These are phyloP conservation scores for Diabrotica balteata DNA, from an alignment of 2,888 invertebrate genomes.

Conservation along the genomic window DNA sequence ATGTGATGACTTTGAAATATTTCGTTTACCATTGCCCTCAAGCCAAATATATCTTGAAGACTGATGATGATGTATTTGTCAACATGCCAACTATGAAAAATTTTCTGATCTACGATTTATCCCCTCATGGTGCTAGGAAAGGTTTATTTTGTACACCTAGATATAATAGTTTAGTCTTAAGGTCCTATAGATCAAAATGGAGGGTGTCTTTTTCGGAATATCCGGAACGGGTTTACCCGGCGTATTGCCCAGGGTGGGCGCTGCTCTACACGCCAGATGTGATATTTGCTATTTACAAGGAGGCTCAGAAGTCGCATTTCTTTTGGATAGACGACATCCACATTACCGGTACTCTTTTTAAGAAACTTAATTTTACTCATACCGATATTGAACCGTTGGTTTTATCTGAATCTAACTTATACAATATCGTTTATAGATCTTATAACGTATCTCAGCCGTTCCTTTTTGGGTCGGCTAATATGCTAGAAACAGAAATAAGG, in stretches of 20 bases:
- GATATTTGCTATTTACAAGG: conserved; percentile 60
- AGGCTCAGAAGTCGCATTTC: conserved; percentile 66
- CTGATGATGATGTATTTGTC: conserved; percentile 81
- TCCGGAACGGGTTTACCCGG: conserved; percentile 69
- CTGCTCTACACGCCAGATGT: conserved; percentile 68
- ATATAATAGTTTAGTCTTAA: conserved; percentile 37
- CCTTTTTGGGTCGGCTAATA: conserved; percentile 65
- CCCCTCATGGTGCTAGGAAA: conserved; percentile 67
- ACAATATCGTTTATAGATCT: conserved; percentile 33
- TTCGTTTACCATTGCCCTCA: conserved; percentile 72
- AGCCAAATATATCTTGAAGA: conserved; percentile 73
- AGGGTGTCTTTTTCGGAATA: conserved; percentile 74
- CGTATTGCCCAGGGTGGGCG: conserved; percentile 77
- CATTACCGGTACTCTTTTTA: conserved; percentile 70
- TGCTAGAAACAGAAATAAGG: conserved; percentile 61
- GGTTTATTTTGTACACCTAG: conserved; percentile 70
- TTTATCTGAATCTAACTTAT: conserved; percentile 37
- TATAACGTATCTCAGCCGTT: conserved; percentile 56
- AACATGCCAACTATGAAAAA: conserved; percentile 70
- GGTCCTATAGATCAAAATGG: conserved; percentile 78
- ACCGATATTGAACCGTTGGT: conserved; percentile 56
- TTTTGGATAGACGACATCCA: conserved; percentile 81
- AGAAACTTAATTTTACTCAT: conserved; percentile 65
- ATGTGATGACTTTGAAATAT: conserved; percentile 84
- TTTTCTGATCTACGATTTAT: conserved; percentile 66